Evolutionary conservation across 2,797 vertebrate species (phyloP), one percentile per base, ranked within the genome.

Genomic region (Triplophysa bombifrons): DNA sequence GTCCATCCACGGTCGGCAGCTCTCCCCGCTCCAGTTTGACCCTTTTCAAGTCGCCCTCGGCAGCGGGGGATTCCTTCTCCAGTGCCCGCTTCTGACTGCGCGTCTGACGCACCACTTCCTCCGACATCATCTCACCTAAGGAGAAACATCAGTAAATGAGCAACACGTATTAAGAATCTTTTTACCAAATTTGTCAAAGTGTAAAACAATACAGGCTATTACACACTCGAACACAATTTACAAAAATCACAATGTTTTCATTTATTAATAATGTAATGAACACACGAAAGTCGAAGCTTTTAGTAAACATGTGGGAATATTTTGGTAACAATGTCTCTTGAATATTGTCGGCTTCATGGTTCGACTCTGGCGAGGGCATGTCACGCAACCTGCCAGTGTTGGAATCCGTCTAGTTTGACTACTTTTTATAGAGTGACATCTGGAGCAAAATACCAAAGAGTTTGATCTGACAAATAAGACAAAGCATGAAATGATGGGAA

Each of bases 41-140:
- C 85, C 95, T 95, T 88, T 99, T 99, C 78, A 83, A 89, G 78
- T 98, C 96, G 75, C 87, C 84, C 86, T 98, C 95, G 7, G 88
- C 93, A 1, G 86, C 88, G 0, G 90, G 84, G 0, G 87, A 79
- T 80, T 98, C 96, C 74, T 89, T 92, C 87, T 99, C 97, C 88
- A 97, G 90, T 0, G 96, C 96, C 85, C 98, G 93, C 88, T 99
- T 99, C 90, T 98, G 98, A 92, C 97, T 98, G 64, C 98, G 96
- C 7, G 97, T 99, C 89, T 95, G 94, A 89, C 97, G 96, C 89
- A 94, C 93, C 72, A 93, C 93, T 89, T 98, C 98, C 89, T 99
- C 98, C 48, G 96, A 96, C 98, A 98, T 98, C 88, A 84, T 91
- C 89, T 89, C 90, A 86, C 50, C 77, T 72, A 11, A 14, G 25